A percentile compares a stretch with the other conserved stretches of the same genome.
Evolutionary conservation across 2,113 vertebrate species (phyloP).

Genomic region (Ancistrus triradiatus): DNA sequence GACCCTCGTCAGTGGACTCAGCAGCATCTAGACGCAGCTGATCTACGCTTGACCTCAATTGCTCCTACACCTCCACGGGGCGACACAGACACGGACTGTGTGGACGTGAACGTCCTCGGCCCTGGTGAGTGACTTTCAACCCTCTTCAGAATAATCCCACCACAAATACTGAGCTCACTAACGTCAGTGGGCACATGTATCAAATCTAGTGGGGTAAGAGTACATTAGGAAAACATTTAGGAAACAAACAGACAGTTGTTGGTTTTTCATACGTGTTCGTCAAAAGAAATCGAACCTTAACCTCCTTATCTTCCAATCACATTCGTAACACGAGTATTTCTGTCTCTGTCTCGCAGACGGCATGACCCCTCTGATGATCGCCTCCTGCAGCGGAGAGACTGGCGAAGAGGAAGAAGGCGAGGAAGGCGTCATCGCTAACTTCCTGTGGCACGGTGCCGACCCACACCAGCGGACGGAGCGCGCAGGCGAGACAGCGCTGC

Average conservation of each 20-base stretch:
- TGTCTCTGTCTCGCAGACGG: conserved; percentile 70
- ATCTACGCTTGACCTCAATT: conserved; percentile 87
- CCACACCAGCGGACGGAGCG: conserved; percentile 96
- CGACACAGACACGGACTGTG: conserved; percentile 88
- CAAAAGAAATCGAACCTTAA: too few species aligned
- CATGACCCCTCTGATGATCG: conserved; percentile 96
- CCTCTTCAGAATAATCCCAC: not conserved
- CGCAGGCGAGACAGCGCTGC: conserved; percentile 90
- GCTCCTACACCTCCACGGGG: conserved; percentile 94
- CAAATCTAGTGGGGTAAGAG: too few species aligned
- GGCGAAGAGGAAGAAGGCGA: conserved; percentile 90
- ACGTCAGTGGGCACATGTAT: too few species aligned
- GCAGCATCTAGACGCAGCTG: conserved; percentile 80
- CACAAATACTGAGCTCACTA: not conserved
- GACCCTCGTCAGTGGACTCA: conserved; percentile 74
- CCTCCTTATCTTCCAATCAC: too few species aligned
- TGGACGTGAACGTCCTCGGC: conserved; percentile 94
- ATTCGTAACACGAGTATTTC: not conserved
- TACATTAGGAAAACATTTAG: too few species aligned
- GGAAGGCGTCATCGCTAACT: conserved; percentile 88
- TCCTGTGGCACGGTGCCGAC: conserved; percentile 94
- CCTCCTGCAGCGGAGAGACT: conserved; percentile 93
- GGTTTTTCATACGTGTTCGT: too few species aligned
- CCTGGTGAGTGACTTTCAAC: conserved; percentile 70
- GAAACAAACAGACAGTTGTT: too few species aligned